Base-by-base conservation (phyloP, 2,888 invertebrate genomes). In the Ectobius pallidus region DNA sequence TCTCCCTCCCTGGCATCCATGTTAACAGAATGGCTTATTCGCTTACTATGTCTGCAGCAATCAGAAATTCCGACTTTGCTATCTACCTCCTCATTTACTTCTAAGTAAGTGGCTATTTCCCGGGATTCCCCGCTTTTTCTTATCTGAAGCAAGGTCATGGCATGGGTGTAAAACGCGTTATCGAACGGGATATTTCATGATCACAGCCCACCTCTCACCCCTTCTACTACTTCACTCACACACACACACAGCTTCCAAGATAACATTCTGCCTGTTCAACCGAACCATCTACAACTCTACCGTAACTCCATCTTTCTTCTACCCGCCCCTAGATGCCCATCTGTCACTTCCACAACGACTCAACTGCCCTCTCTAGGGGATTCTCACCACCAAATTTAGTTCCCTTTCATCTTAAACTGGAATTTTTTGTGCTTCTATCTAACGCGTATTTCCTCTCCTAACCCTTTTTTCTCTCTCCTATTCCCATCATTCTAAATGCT, bases 291-390 rank as follows among this genome's bases (percentile, higher is more conserved):
- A 52, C 52, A 52, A 25, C 25, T 52, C 52, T 52, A 25, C 52
- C 52, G 25, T 9, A 52, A 52, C 52, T 52, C 52, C 52, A 52
- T 52, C 52, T 25, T 25, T 52, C 52, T 52, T 49, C 18, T 22
- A 49, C 14, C n/a, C 52, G 52, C 52, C 52, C 52, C 52, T 25
- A 52, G 52, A 52, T 52, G 52, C 52, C 25, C 52, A 52, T 52
- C 52, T 52, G 52, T 52, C 52, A 52, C 52, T 52, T 52, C 25
- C 52, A 52, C 52, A 52, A 52, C 52, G 52, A 52, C 52, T 52
- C 25, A 52, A 52, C 22, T 52, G 25, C 52, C 52, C 9, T 25
- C 52, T 52, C 52, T 20, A 7, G 52, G 52, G 25, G 52, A 25
- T 49, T 52, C 52, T 9, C 22, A 25, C 7, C 25, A 52, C 11